phyloP scores from a whole-genome alignment of 2,797 vertebrate species.

The Danio jaintianensis region DNA sequence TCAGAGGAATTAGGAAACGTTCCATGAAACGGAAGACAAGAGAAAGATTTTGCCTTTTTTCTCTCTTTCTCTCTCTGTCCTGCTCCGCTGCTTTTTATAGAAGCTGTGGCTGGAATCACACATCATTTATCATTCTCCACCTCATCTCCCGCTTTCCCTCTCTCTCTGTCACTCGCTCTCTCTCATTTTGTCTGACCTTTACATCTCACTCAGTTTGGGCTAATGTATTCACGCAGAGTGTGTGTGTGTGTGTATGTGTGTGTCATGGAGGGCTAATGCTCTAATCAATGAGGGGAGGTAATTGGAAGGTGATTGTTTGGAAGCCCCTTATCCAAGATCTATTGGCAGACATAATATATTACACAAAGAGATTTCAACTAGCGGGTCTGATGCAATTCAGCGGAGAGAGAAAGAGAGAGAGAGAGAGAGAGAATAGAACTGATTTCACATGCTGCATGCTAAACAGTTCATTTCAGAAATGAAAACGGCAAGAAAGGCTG shows the following conservation, averaged over 20 bases:
- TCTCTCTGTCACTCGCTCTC: constrained; percentile 41
- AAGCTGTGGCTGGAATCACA: constrained; percentile 62
- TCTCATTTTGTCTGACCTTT: constrained; percentile 63
- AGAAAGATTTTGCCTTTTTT: constrained; percentile 49
- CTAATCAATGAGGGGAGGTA: constrained; percentile 64
- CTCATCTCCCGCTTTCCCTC: constrained; percentile 63
- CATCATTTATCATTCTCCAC: constrained; percentile 64
- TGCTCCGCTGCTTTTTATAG: constrained; percentile 61
- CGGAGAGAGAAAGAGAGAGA: neutral
- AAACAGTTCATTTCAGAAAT: constrained; percentile 27
- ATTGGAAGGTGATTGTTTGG: constrained; percentile 63
- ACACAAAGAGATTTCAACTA: constrained; percentile 54
- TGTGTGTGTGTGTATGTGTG: constrained; percentile 37
- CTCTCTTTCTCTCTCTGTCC: constrained; percentile 18
- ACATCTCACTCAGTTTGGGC: constrained; percentile 59
- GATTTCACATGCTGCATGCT: constrained; percentile 42
- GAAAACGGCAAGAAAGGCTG: neutral
- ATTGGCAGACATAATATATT: constrained; percentile 53
- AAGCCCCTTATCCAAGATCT: constrained; percentile 55
- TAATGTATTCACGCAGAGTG: constrained; percentile 58
- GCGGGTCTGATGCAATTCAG: constrained; percentile 37
- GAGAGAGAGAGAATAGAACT: constrained; percentile 34
- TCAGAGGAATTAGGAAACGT: constrained; percentile 24
- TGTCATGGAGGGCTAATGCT: constrained; percentile 42
- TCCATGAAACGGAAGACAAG: constrained; percentile 18